phyloP scores from a whole-genome alignment of 2,797 vertebrate genomes.

The Xiphorhynchus erythropygius region DNA sequence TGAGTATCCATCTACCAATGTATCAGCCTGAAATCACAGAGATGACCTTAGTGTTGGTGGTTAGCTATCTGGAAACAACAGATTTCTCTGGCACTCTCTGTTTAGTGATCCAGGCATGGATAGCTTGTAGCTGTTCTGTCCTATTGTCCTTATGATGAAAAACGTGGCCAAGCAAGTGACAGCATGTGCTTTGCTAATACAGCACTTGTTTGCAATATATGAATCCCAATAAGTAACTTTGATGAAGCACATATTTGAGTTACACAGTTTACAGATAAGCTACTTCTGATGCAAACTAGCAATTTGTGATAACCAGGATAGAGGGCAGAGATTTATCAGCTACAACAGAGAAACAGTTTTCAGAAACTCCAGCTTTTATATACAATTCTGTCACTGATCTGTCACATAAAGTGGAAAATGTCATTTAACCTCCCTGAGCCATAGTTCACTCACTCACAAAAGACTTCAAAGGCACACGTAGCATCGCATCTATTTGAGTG shows the following conservation, averaged over 20 bases:
- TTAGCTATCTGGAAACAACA: slow-evolving; percentile 81
- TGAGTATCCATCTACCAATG: slow-evolving; percentile 49
- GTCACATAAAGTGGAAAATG: neutral
- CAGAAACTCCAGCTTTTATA: neutral
- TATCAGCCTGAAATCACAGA: slow-evolving; percentile 79
- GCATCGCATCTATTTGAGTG: neutral
- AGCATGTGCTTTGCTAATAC: neutral
- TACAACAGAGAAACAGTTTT: neutral
- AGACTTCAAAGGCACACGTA: neutral
- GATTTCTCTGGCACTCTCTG: slow-evolving; percentile 75
- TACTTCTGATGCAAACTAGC: neutral
- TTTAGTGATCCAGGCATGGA: neutral
- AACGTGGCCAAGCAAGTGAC: neutral
- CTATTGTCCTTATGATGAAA: neutral
- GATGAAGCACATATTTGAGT: neutral
- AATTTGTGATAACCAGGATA: neutral
- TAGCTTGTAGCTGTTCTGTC: neutral
- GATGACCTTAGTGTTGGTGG: slow-evolving; percentile 9
- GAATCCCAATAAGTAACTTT: neutral
- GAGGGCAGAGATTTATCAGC: neutral
- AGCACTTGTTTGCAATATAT: neutral
- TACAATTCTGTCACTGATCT: neutral
- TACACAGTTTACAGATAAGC: neutral
- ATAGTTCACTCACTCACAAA: neutral
- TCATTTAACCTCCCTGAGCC: neutral